Evolutionary conservation across 2,888 invertebrate genomes (phyloP), one percentile per base, ranked within the genome.

Genomic region (Apodemia mormo): DNA sequence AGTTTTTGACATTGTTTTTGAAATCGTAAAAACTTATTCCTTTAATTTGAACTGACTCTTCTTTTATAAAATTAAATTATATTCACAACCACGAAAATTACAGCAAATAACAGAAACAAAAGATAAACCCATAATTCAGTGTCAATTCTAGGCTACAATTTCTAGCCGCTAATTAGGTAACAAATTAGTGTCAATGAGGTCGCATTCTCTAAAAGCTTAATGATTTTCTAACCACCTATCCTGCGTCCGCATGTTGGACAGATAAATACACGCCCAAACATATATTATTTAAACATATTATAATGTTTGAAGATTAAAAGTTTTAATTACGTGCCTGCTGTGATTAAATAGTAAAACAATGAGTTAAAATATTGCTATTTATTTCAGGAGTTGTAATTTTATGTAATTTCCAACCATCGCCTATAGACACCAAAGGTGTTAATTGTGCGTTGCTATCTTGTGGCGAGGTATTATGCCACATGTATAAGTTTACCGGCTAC

Each of bases 221-320:
- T 58, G 58, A 58, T 58, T 58, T 58, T 58, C 58, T 45, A 45
- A n/a, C 52, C n/a, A 52, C n/a, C 14, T 52, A 52, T 52, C 52
- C 52, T 52, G n/a, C 14, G 4, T 10, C 52, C 52, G 14, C 52
- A 52, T 52, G 52, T 52, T 52, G 52, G n/a, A n/a, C 52, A n/a
- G 52, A 52, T 52, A n/a, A n/a, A 52, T 52, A 52, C n/a, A 52
- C 14, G 52, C n/a, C 12, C 12, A 52, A 6, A n/a, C 14, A 4
- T 45, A 45, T 45, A 45, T 22, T 22, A 22, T 22, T 22, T 22
- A 45, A 43, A n/a, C n/a, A n/a, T n/a, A n/a, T n/a, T n/a, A 52
- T 52, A 52, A 14, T 52, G 10, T 61, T 12, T 14, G 12, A 61
- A 61, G 14, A 12, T 61, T 61, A 33, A 10, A 61, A 61, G 4